Base-by-base conservation (phyloP, 2,797 vertebrate species). In the Erpetoichthys calabaricus region DNA sequence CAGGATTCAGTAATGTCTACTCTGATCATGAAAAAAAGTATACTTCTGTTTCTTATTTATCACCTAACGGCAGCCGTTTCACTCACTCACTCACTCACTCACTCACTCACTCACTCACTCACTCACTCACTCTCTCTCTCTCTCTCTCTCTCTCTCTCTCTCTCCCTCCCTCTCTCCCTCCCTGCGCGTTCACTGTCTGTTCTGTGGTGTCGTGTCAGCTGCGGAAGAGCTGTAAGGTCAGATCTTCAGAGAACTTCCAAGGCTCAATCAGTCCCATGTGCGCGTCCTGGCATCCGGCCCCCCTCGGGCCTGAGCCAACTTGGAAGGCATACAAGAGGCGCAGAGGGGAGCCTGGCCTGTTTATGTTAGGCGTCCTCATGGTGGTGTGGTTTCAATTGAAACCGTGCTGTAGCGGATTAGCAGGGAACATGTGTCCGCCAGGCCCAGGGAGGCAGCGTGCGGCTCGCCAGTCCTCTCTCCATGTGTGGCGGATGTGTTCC, bases 401-500 rank as follows among this genome's bases (percentile, higher is more conserved):
- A 70, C 75, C 78, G 75, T 81, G 78, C 78, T 80, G 77, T 61
- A 70, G 70, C 69, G 68, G 80, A 86, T 85, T 83, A 80, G 46
- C 52, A 60, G 45, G 47, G 56, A 67, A 75, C 78, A 69, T 76
- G 67, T 77, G 71, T 73, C 80, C 66, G 58, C 60, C 65, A 65
- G 69, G 69, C 63, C 71, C 73, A 67, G 73, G 78, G 47, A 77
- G 73, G 69, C 71, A 68, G 25, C 25, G 25, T 25, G 25, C 25
- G 25, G 25, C 25, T 25, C 25, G 25, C 25, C 25, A 25, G 25
- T 25, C 25, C 25, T 74, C 70, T 71, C 79, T 80, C 77, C 82
- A 80, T 85, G 82, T 87, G 84, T 80, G 84, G 89, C 85, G 90
- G 91, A 91, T 91, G 91, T 91, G 90, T 89, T 90, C 84, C 66